Evolutionary conservation across 2,888 invertebrate species (phyloP), one percentile per base, ranked within the genome.

Genomic region (Phania funesta): DNA sequence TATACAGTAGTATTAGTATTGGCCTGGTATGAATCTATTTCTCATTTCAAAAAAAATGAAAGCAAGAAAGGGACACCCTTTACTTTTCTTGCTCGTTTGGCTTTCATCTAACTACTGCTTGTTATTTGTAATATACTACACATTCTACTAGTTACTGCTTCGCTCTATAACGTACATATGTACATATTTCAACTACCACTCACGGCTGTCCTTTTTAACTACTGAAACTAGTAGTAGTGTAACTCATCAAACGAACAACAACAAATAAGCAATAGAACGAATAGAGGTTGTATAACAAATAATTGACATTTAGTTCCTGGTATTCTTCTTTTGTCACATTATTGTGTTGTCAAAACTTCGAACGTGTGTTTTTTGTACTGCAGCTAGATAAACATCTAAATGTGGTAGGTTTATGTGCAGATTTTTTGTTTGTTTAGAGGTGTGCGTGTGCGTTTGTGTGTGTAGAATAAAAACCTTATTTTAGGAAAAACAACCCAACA

Each of bases 271-370:
- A 38, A 24, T 20, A 18, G 11, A 24, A 16, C 35, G 22, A 41
- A n/a, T 50, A 56, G 62, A 67, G 46, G 44, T 82, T 74, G 78
- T 74, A 60, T 74, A 82, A 82, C 82, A 82, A 82, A 82, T 82
- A 82, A 82, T 82, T 82, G 82, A 82, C 78, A 82, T 82, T 82
- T 82, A 82, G 78, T 82, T 82, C 82, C 82, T 82, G 82, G 82
- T 82, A 82, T 77, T 82, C 77, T 65, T 70, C 78, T 78, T 35
- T 82, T 82, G 78, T 78, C 78, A 78, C 70, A 48, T 70, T 64
- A 64, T 62, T 62, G 54, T 73, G 41, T 73, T 81, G 70, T 68
- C 77, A 77, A 62, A 77, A 56, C 50, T 29, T 50, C 50, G 76
- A 44, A 80, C 80, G 75, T 75, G 74, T 74, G 46, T 79, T 60